phyloP scores from a whole-genome alignment of 2,797 vertebrate species.

The Lepilemur septentrionalis region DNA sequence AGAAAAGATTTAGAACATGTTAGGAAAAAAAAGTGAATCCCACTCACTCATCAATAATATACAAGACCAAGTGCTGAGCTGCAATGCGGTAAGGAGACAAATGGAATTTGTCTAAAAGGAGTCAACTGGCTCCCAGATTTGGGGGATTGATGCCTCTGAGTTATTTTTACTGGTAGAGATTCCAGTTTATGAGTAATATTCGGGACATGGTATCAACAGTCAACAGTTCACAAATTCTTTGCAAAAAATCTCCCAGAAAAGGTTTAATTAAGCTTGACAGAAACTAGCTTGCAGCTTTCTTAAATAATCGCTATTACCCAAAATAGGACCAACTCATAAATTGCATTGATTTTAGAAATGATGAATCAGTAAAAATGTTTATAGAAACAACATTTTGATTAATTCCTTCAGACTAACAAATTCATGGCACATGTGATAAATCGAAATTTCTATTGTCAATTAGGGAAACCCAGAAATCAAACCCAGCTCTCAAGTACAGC shows the following conservation, averaged over 20 bases:
- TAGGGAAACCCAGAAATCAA: slow-evolving; percentile 71
- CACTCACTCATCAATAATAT: slow-evolving; percentile 59
- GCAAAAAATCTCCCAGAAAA: slow-evolving; percentile 52
- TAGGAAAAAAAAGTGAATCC: slow-evolving; percentile 14
- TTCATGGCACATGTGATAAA: slow-evolving; percentile 74
- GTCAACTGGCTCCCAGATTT: slow-evolving; percentile 73
- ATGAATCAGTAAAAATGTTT: slow-evolving; percentile 78
- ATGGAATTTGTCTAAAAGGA: slow-evolving; percentile 65
- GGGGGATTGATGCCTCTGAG: slow-evolving; percentile 58
- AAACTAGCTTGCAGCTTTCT: slow-evolving; percentile 70
- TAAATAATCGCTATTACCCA: slow-evolving; percentile 73
- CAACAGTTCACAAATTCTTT: slow-evolving; percentile 61
- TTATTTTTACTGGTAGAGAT: slow-evolving; percentile 73
- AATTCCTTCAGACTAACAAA: slow-evolving; percentile 78
- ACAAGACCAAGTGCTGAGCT: slow-evolving; percentile 37
- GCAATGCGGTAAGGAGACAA: slow-evolving; percentile 53
- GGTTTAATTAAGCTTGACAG: slow-evolving; percentile 73
- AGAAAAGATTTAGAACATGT: neutral
- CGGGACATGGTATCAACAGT: slow-evolving; percentile 56
- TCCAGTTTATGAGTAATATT: slow-evolving; percentile 62
- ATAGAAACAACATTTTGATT: slow-evolving; percentile 75
- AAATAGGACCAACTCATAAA: slow-evolving; percentile 68
- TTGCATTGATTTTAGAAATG: slow-evolving; percentile 69
- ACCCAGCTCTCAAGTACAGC: slow-evolving; percentile 31
- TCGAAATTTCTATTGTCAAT: slow-evolving; percentile 70